Base-by-base conservation (phyloP, 2,797 vertebrate species). In the Phaenicophaeus curvirostris region DNA sequence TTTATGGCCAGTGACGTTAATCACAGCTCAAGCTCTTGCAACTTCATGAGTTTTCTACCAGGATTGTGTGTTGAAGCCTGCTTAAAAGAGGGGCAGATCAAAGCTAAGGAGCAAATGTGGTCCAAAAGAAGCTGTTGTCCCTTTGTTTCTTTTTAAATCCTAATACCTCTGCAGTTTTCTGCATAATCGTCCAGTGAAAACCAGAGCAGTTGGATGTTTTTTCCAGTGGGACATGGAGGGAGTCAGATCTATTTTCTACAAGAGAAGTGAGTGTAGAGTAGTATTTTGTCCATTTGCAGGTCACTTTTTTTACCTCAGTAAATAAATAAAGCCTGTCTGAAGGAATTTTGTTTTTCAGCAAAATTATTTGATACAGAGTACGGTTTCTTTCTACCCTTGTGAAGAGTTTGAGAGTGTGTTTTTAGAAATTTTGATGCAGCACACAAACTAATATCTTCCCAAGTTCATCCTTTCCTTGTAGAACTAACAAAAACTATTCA, bases 161-260 rank as follows among this genome's bases (percentile, higher is more conserved):
- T 66, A 27, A 30, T 86, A 54, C 42, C 93, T 94, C 37, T 85
- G 20, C 46, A 54, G 15, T 74, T 90, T 91, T 87, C 71, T 95
- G 76, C 87, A 51, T 87, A 89, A 69, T 30, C 25, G 31, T 89
- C 3, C 37, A 53, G n/a, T 86, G 69, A 81, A 9, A 91, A 91
- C 41, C 62, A 81, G 31, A 9, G 9, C 44, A 66, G 18, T 75
- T 2, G 0, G 28, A 19, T 42, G 16, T 6, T 88, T 95, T 78
- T 89, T 89, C 66, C 73, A 81, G 0, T 35, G 15, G n/a, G 27
- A 4, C 10, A 12, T 27, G 9, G 24, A 72, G 33, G 41, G 66
- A 81, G 16, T 78, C 33, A 28, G 42, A 66, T 79, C 44, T 84
- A 28, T 39, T 73, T 94, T 86, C 39, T 48, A 63, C 19, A 54